phyloP scores from a whole-genome alignment of 2,797 vertebrate genomes.

The Glyptemys insculpta region DNA sequence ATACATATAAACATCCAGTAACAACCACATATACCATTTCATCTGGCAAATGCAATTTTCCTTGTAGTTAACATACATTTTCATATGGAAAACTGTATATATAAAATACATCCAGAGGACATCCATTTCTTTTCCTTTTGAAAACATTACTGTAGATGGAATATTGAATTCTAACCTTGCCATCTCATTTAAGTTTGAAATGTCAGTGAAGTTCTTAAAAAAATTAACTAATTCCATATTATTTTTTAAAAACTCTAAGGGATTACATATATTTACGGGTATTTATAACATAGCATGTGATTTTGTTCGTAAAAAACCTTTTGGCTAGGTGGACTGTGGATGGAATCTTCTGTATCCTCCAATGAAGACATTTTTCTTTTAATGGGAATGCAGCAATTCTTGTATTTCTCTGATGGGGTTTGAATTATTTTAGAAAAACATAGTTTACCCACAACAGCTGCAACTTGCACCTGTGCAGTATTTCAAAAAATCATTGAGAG shows the following conservation, averaged over 20 bases:
- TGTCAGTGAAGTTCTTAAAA: background rate
- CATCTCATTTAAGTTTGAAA: background rate
- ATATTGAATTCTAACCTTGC: background rate
- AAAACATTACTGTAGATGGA: background rate
- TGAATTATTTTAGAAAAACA: conserved; percentile 79
- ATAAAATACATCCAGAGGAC: background rate
- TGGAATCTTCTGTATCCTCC: conserved; percentile 63
- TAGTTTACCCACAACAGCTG: conserved; percentile 82
- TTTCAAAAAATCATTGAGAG: conserved; percentile 72
- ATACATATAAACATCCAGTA: background rate
- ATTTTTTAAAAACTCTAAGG: background rate
- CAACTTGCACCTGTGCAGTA: conserved; percentile 80
- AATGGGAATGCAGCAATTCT: conserved; percentile 67
- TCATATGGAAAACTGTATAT: background rate
- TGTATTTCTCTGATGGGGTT: conserved; percentile 72
- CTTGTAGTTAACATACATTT: background rate
- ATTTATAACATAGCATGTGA: conserved; percentile 31
- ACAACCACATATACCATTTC: background rate
- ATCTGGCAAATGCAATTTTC: background rate
- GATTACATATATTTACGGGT: background rate
- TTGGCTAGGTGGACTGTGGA: conserved; percentile 41
- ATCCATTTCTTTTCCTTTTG: conserved; percentile 14
- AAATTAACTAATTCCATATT: background rate
- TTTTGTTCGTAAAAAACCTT: conserved; percentile 47
- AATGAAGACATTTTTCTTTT: conserved; percentile 72